Evolutionary conservation across 2,888 invertebrate species (phyloP).

Genomic region (Pilophorus perplexus): DNA sequence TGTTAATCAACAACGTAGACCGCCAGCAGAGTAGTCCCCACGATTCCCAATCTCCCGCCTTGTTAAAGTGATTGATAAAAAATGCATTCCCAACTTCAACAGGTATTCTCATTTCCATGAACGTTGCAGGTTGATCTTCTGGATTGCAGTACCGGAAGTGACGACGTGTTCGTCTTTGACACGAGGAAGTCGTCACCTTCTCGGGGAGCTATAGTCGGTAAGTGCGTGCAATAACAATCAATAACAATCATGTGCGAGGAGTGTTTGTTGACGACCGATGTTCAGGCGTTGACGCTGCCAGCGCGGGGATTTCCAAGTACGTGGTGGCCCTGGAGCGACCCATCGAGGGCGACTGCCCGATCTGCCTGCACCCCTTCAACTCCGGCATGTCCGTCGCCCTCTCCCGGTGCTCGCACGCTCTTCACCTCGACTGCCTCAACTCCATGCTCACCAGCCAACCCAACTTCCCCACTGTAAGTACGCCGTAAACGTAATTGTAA

Average conservation of each 20-base stretch:
- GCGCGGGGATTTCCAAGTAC: conserved; percentile 66
- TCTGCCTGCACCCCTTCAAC: conserved; percentile 61
- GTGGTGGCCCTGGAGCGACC: conserved; percentile 67
- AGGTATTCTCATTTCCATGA: no score
- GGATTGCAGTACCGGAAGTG: conserved; percentile 69
- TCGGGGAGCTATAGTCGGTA: conserved; percentile 57
- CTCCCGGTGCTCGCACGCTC: conserved; percentile 72
- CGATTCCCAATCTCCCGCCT: no score
- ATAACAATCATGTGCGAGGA: no score
- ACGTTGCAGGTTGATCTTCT: conserved; percentile 61
- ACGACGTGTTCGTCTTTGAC: conserved; percentile 63
- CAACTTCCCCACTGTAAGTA: conserved; percentile 52
- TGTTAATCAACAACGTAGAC: no score
- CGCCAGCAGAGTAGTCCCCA: no score
- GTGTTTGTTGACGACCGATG: no score
- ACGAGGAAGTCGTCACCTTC: conserved; percentile 47
- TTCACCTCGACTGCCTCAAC: conserved; percentile 77
- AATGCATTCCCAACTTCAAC: no score
- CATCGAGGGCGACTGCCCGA: conserved; percentile 61
- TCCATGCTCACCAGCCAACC: conserved; percentile 64
- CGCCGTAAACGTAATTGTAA: no score
- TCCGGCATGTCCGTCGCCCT: conserved; percentile 57
- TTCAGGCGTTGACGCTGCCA: conserved; percentile 59
- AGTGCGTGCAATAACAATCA: no score
- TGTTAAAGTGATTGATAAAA: no score